Base-by-base conservation (phyloP, 2,797 vertebrate genomes). In the Sebastes steindachneri region DNA sequence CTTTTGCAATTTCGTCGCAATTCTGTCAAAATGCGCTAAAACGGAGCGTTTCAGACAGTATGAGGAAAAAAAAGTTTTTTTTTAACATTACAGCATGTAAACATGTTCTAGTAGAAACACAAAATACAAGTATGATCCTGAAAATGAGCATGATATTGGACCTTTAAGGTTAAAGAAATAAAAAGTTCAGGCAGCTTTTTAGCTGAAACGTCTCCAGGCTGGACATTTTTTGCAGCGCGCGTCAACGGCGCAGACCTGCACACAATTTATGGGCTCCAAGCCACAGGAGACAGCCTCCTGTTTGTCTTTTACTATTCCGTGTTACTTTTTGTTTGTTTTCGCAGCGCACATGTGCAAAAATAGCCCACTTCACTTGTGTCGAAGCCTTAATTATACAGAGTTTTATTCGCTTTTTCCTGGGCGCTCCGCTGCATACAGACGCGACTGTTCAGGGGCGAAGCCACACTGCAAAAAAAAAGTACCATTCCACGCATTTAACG, bases 321-420 rank as follows among this genome's bases (percentile, higher is more conserved):
- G 89, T 92, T 90, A 88, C 82, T 90, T 89, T 93, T 89, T 93
- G 93, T 95, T 95, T 95, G 93, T 94, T 94, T 95, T 93, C 80
- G 81, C 88, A 88, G 90, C 76, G 68, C 88, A 80, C 82, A 66
- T 59, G 88, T 87, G 84, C 83, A 93, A 81, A 96, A 95, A 94
- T 94, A 95, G 87, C 79, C 59, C 71, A 57, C 83, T 91, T 88
- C 80, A 77, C 91, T 84, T 86, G 88, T 86, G 86, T 79, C 26
- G 87, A 80, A 91, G 87, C 80, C 88, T 92, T 94, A 93, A 95
- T 96, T 94, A 92, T 85, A 88, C 91, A 67, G 80, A 77, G 72
- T 87, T 91, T 90, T 88, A 93, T 92, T 78, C 89, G 80, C 80
- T 60, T 79, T 82, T 88, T 86, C 73, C 82, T 80, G 87, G 88